phyloP scores from a whole-genome alignment of 1,140 invertebrate species.

The Glossosoma conforme region DNA sequence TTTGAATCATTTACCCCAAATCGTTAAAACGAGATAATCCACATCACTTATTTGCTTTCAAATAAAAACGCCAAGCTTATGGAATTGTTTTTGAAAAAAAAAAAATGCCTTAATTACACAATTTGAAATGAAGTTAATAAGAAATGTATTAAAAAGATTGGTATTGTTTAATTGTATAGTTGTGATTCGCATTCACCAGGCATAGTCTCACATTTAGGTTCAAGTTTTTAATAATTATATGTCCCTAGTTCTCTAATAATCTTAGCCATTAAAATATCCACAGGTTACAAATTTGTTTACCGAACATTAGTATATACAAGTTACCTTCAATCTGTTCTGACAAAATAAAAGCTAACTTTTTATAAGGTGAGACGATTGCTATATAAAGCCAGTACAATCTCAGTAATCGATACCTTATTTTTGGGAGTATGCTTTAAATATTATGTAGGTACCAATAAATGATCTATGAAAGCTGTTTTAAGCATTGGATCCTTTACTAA shows the following conservation, averaged over 20 bases:
- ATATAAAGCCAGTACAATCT: too few relatives aligned
- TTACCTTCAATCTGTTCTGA: slow-evolving; percentile 14
- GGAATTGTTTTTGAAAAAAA: background rate
- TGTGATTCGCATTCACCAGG: background rate
- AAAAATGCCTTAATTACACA: background rate
- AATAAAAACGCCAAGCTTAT: background rate
- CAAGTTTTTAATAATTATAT: background rate
- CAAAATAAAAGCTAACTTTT: slow-evolving; percentile 7
- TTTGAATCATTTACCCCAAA: too few relatives aligned
- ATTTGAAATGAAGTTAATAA: background rate
- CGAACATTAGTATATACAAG: slow-evolving; percentile 8
- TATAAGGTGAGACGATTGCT: too few relatives aligned
- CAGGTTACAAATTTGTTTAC: slow-evolving; percentile 6
- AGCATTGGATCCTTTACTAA: too few relatives aligned
- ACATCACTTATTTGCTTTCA: too few relatives aligned
- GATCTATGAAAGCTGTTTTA: too few relatives aligned
- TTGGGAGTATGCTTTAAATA: too few relatives aligned
- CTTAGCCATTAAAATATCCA: slow-evolving; percentile 17
- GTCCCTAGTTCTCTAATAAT: background rate
- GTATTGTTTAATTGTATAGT: background rate
- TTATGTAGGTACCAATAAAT: too few relatives aligned
- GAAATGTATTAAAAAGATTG: background rate
- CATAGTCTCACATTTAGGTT: background rate
- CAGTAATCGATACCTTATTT: too few relatives aligned
- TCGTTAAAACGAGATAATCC: too few relatives aligned